These are phyloP conservation scores for Corythaeola cristata DNA, from an alignment of 2,113 vertebrate species.

Conservation along the genomic window DNA sequence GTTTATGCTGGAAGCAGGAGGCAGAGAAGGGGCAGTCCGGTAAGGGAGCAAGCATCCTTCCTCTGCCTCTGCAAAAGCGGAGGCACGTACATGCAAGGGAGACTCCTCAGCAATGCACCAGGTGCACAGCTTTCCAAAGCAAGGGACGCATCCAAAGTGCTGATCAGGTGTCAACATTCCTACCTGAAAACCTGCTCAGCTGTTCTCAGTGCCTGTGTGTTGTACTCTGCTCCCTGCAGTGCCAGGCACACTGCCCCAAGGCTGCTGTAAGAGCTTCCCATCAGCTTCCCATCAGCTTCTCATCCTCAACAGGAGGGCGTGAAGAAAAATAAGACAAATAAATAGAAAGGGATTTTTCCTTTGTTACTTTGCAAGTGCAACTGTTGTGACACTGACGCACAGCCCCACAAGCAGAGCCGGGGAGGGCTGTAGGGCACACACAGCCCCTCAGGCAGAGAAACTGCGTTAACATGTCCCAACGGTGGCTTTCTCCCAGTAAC, in stretches of 20 bases:
- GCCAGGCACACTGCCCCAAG: not conserved
- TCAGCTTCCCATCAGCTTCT: not conserved
- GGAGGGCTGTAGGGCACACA: not conserved
- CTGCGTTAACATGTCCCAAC: accelerated
- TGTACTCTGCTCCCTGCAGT: accelerated
- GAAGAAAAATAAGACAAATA: not conserved
- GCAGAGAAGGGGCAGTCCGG: not conserved
- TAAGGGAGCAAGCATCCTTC: not conserved
- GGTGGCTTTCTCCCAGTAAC: not conserved
- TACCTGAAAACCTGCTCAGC: not conserved
- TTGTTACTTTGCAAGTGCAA: not conserved
- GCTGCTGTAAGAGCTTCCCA: not conserved
- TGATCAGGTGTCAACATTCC: not conserved
- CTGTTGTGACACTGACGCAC: not conserved
- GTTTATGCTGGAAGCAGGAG: not conserved
- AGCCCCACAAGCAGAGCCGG: not conserved
- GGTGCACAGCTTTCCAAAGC: not conserved
- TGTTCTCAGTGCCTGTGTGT: accelerated
- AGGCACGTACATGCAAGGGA: not conserved
- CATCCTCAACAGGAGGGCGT: not conserved
- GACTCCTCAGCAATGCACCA: not conserved
- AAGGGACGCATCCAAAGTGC: not conserved
- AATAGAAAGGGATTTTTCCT: not conserved
- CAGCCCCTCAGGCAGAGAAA: not conserved
- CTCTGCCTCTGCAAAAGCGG: not conserved